A percentile compares a stretch with the other conserved stretches of the same genome.
Evolutionary conservation across 2,888 invertebrate species (phyloP).

Genomic region (Macrophya alboannulata): DNA sequence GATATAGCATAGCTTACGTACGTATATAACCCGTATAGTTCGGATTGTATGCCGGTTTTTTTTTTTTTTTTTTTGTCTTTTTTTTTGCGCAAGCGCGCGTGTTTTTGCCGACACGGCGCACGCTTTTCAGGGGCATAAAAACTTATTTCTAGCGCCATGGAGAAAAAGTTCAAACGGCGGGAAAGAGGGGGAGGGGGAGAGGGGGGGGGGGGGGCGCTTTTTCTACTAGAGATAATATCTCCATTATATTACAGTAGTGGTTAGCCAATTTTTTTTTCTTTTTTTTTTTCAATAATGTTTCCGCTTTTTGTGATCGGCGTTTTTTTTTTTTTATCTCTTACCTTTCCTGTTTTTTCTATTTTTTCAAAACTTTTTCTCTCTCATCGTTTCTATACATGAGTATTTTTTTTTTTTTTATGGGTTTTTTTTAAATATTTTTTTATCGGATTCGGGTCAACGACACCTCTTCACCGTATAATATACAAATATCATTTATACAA

Average conservation of each 20-base stretch:
- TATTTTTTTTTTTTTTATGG: conserved; percentile 15
- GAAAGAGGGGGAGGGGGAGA: background rate
- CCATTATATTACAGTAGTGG: conserved; percentile 34
- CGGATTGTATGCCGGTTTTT: conserved; percentile 45
- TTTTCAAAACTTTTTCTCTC: conserved; percentile 9
- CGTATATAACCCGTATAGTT: background rate
- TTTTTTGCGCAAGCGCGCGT: conserved; percentile 28
- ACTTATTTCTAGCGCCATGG: conserved; percentile 5
- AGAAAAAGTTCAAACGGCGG: conserved; percentile 33
- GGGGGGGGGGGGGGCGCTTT: conserved; percentile 14
- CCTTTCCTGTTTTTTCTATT: conserved; percentile 1
- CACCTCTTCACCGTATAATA: background rate
- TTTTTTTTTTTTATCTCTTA: conserved; percentile 60
- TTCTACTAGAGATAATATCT: conserved; percentile 42
- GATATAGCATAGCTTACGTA: conserved; percentile 14
- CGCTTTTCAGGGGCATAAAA: conserved; percentile 42
- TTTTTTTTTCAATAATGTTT: background rate
- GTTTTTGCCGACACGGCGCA: conserved; percentile 53
- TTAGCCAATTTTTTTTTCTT: conserved; percentile 39
- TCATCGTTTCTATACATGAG: conserved; percentile 9
- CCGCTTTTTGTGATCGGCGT: conserved; percentile 22
- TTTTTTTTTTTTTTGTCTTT: background rate
- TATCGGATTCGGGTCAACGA: conserved; percentile 43
- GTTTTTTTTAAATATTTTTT: background rate
- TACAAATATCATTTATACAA: conserved; percentile 7